Evolutionary conservation across 2,888 invertebrate species (phyloP).

Genomic region (Thymelicus acteon): DNA sequence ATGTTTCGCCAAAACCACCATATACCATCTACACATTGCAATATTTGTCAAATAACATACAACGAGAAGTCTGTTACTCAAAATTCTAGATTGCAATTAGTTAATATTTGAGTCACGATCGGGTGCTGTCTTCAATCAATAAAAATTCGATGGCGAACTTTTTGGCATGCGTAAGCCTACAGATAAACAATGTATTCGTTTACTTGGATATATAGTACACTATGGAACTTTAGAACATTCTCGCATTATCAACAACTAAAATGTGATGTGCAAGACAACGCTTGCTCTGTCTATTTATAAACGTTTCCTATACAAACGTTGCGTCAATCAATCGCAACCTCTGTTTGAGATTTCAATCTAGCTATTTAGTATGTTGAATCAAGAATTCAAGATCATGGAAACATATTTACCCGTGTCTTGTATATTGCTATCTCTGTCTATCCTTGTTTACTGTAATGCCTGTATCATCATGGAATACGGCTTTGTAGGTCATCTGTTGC

Average conservation of each 20-base stretch:
- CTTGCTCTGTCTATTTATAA: slow-evolving; percentile 1
- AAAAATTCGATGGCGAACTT: too few species aligned
- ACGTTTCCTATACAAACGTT: neutral
- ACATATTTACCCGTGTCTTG: neutral
- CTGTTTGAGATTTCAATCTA: slow-evolving; percentile 5
- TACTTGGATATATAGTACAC: too few species aligned
- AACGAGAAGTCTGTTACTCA: too few species aligned
- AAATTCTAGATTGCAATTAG: too few species aligned
- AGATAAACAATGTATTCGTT: too few species aligned
- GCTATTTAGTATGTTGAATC: neutral
- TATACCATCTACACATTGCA: too few species aligned
- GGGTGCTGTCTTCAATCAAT: too few species aligned
- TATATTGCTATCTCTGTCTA: neutral
- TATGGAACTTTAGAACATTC: neutral
- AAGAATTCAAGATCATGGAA: slow-evolving; percentile 3
- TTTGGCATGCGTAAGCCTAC: too few species aligned
- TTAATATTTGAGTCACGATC: too few species aligned
- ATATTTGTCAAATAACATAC: too few species aligned
- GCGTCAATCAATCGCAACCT: neutral
- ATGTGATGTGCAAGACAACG: neutral
- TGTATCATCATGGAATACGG: neutral
- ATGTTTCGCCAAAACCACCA: too few species aligned
- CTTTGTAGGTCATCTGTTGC: neutral
- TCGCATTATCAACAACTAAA: neutral
- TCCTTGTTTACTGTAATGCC: neutral